Evolutionary conservation across 2,888 invertebrate genomes (phyloP).

Genomic region (Thysanoteuthis rhombus): DNA sequence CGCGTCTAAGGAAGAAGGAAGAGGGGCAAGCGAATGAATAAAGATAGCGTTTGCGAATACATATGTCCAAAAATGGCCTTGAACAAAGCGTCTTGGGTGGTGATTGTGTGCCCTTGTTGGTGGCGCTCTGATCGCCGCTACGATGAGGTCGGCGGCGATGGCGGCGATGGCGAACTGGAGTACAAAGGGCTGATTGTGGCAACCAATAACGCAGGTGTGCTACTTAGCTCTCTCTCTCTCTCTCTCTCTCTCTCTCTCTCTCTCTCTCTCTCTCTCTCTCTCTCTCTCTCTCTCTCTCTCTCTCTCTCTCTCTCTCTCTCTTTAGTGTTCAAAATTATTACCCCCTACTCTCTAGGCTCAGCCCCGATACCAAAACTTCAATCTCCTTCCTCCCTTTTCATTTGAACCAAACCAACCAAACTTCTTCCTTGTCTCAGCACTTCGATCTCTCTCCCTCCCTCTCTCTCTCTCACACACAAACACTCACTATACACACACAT

Average conservation of each 20-base stretch:
- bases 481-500: too few species aligned
- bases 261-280: background rate
- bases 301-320: background rate
- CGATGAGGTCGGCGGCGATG: background rate
- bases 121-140: background rate
- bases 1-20: background rate
- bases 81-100: conserved; percentile 12
- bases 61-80: background rate
- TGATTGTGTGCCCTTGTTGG: background rate
- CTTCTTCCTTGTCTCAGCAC: too few species aligned
- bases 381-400: too few species aligned
- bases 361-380: too few species aligned
- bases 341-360: too few species aligned
- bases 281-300: background rate
- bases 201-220: background rate
- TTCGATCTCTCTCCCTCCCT: too few species aligned
- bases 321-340: too few species aligned
- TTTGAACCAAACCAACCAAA: too few species aligned
- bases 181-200: background rate
- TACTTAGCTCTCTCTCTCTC: background rate
- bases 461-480: too few species aligned
- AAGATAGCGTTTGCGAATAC: background rate
- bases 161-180: background rate
- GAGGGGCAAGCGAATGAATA: background rate
- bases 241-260: background rate